Conservation (phyloP, 2,113 vertebrate genomes). For the Climacteris rufus region DNA sequence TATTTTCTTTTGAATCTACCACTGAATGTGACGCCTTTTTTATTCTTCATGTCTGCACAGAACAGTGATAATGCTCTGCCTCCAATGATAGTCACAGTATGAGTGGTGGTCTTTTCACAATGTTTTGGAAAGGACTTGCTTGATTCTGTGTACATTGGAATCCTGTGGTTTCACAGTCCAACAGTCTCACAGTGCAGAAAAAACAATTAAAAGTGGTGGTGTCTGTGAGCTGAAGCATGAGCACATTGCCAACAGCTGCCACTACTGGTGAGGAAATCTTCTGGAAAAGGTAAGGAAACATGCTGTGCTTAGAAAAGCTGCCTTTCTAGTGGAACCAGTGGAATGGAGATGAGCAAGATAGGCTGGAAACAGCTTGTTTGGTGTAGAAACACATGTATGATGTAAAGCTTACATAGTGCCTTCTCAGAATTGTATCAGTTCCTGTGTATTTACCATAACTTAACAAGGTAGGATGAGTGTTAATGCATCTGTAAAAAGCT, state of each 20-base stretch:
- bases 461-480: background rate
- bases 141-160: background rate
- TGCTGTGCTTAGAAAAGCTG: background rate
- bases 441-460: fast-evolving
- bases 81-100: background rate
- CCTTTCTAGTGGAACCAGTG: background rate
- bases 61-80: background rate
- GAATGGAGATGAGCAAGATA: background rate
- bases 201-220: background rate
- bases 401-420: background rate
- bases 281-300: background rate
- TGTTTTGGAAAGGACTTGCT: background rate
- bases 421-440: background rate
- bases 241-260: background rate
- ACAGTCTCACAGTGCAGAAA: background rate
- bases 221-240: background rate
- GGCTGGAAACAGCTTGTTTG: background rate
- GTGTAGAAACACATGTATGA: background rate
- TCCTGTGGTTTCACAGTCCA: background rate
- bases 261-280: background rate
- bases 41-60: background rate
- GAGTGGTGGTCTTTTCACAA: background rate
- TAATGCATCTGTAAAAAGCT: background rate
- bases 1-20: background rate
- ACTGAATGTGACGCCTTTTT: background rate